Evolutionary conservation across 2,113 vertebrate genomes (phyloP).

Genomic region (Ranitomeya imitator): DNA sequence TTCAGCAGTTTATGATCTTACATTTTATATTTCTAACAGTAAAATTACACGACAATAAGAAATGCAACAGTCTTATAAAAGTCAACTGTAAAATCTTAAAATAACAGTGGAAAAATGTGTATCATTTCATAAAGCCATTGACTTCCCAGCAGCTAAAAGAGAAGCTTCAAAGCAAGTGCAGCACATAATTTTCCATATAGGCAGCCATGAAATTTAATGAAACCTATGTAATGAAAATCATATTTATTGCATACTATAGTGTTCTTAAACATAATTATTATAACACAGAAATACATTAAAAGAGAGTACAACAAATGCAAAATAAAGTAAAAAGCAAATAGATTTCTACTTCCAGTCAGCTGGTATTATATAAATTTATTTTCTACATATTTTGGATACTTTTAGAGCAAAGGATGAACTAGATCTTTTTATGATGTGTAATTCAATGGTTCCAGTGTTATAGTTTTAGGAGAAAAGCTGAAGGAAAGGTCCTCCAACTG

Average conservation of each 20-base stretch:
- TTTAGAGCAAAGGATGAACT: slow-evolving; percentile 5
- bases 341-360: background rate
- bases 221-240: background rate
- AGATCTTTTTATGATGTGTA: background rate
- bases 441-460: background rate
- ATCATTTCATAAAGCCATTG: slow-evolving; percentile 2
- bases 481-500: background rate
- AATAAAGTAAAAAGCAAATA: background rate
- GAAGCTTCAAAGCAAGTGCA: background rate
- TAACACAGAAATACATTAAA: background rate
- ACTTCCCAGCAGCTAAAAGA: slow-evolving; percentile 13
- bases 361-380: background rate
- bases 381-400: background rate
- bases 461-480: background rate
- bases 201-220: slow-evolving; percentile 28
- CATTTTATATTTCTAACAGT: slow-evolving; percentile 20
- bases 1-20: slow-evolving; percentile 29
- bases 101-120: slow-evolving; percentile 29
- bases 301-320: background rate
- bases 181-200: slow-evolving; percentile 26
- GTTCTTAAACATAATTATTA: background rate
- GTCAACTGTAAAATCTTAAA: slow-evolving; percentile 30
- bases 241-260: slow-evolving; percentile 17
- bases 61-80: slow-evolving; percentile 32
- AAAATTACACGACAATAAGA: slow-evolving; percentile 33